phyloP scores from a whole-genome alignment of 1,140 invertebrate genomes.

The Choristoneura fumiferana region DNA sequence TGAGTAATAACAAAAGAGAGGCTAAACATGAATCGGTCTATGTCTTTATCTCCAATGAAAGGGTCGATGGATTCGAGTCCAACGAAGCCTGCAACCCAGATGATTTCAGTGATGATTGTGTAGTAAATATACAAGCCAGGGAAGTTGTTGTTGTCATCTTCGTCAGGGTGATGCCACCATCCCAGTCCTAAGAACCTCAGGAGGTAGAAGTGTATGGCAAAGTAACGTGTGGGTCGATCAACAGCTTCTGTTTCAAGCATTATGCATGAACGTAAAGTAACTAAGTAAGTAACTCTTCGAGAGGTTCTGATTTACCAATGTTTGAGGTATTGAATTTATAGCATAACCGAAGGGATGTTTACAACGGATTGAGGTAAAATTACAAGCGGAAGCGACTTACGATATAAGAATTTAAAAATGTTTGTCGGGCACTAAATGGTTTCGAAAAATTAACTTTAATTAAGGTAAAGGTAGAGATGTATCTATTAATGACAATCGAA shows the following conservation, averaged over 20 bases:
- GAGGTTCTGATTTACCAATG: slow-evolving; percentile 6
- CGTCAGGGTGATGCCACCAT: slow-evolving; percentile 71
- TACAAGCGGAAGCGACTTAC: slow-evolving; percentile 2
- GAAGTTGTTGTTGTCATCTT: slow-evolving; percentile 55
- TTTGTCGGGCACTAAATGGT: no score
- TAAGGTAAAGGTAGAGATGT: no score
- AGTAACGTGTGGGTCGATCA: slow-evolving; percentile 46
- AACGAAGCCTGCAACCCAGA: slow-evolving; percentile 68
- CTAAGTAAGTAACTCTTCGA: neutral
- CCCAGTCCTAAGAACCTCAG: slow-evolving; percentile 60
- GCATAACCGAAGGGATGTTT: neutral
- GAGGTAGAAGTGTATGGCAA: slow-evolving; percentile 53
- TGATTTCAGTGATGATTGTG: slow-evolving; percentile 53
- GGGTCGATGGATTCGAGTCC: slow-evolving; percentile 70
- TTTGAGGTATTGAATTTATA: neutral
- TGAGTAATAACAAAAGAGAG: slow-evolving; percentile 71
- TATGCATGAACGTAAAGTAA: neutral
- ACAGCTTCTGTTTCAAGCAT: slow-evolving; percentile 20
- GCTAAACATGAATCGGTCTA: slow-evolving; percentile 70
- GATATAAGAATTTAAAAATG: no score
- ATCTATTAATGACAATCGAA: no score
- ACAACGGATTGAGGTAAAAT: neutral
- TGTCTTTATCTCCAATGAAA: slow-evolving; percentile 65
- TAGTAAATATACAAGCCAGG: slow-evolving; percentile 61
- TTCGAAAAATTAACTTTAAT: no score